Evolutionary conservation across 2,888 invertebrate genomes (phyloP).

Genomic region (Nipponacmea schrenckii): DNA sequence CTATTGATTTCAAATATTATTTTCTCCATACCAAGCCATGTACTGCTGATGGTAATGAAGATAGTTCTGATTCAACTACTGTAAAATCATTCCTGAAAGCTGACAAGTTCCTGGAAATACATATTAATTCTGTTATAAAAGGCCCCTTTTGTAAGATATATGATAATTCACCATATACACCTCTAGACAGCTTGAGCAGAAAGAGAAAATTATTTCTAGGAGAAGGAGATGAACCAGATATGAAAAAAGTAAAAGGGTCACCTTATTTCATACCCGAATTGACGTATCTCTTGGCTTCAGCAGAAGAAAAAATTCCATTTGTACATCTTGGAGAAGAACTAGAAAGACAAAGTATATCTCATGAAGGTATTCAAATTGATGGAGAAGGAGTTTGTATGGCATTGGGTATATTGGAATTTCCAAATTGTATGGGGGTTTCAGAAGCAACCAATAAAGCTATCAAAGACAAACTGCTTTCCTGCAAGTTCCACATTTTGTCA

Average conservation of each 20-base stretch:
- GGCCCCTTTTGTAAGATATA: conserved; percentile 93
- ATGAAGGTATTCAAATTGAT: conserved; percentile 92
- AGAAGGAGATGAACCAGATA: conserved; percentile 60
- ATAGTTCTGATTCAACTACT: conserved; percentile 76
- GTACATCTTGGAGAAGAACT: conserved; percentile 88
- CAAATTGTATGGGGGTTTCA: conserved; percentile 40
- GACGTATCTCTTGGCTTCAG: conserved; percentile 96
- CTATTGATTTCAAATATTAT: conserved; percentile 81
- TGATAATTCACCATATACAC: conserved; percentile 65
- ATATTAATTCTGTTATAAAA: conserved; percentile 90
- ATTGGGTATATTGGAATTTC: conserved; percentile 62
- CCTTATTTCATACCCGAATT: conserved; percentile 90
- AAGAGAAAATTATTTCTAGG: conserved; percentile 62
- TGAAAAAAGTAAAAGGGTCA: conserved; percentile 67
- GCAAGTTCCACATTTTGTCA: conserved; percentile 73
- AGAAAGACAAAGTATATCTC: conserved; percentile 83
- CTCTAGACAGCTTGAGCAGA: conserved; percentile 53
- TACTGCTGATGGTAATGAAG: conserved; percentile 71
- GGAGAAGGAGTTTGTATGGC: conserved; percentile 77
- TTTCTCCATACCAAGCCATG: conserved; percentile 77
- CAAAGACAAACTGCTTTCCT: conserved; percentile 74
- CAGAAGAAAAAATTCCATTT: conserved; percentile 94
- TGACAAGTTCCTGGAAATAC: conserved; percentile 86
- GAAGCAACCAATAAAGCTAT: conserved; percentile 68
- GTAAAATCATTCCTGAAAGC: conserved; percentile 77